phyloP scores from a whole-genome alignment of 2,888 invertebrate species.

The Apeira syringaria region DNA sequence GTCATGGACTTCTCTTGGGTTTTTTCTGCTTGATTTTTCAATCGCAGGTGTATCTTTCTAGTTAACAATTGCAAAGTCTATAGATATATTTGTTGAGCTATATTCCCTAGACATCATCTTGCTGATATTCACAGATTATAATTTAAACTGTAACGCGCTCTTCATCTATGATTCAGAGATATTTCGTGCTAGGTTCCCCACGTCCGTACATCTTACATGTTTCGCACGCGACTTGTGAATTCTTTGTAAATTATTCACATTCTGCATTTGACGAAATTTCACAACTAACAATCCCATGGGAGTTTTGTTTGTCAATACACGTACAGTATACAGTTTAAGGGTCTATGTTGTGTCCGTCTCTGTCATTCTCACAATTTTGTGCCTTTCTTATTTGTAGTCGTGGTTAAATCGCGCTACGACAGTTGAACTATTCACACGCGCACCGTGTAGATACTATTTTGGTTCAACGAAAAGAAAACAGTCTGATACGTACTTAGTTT shows the following conservation, averaged over 20 bases:
- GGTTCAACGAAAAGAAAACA: slow-evolving; percentile 36
- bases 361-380: no score
- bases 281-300: slow-evolving; percentile 12
- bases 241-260: slow-evolving; percentile 48
- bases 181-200: slow-evolving; percentile 58
- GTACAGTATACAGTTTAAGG: no score
- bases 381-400: no score
- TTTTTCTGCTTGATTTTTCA: slow-evolving; percentile 47
- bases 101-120: no score
- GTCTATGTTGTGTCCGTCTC: no score
- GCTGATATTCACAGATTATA: slow-evolving; percentile 18
- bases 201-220: slow-evolving; percentile 45
- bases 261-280: slow-evolving; percentile 33
- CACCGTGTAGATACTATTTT: slow-evolving; percentile 34
- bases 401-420: slow-evolving; percentile 27
- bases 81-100: slow-evolving; percentile 25
- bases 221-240: slow-evolving; percentile 44
- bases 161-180: slow-evolving; percentile 48
- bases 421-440: slow-evolving; percentile 29
- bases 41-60: slow-evolving; percentile 33
- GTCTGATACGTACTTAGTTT: slow-evolving; percentile 35
- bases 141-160: slow-evolving; percentile 29
- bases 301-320: background rate
- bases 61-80: slow-evolving; percentile 32
- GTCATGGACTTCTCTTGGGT: slow-evolving; percentile 57